phyloP scores from a whole-genome alignment of 2,888 invertebrate species.

The Pollenia angustigena region DNA sequence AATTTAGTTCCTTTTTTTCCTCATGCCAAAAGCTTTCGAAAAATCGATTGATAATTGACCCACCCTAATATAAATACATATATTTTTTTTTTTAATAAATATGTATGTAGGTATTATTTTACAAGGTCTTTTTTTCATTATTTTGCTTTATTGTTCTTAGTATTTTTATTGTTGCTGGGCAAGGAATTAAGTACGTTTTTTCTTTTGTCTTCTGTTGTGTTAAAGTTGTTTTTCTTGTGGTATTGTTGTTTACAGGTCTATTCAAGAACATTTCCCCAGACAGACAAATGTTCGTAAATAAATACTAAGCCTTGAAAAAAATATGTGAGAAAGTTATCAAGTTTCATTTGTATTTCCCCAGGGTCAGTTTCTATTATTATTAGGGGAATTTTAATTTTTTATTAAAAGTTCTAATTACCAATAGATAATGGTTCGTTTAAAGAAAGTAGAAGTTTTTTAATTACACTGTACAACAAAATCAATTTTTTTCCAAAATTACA shows the following conservation, averaged over 20 bases:
- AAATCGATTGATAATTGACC: too few species aligned
- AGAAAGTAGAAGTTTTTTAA: too few species aligned
- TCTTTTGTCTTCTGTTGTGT: not conserved
- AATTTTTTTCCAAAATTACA: too few species aligned
- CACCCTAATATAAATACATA: too few species aligned
- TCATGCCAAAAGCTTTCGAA: too few species aligned
- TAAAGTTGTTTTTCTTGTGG: not conserved
- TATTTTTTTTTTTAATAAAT: not conserved
- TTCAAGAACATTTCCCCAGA: not conserved
- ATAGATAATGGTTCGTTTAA: too few species aligned
- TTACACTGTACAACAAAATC: too few species aligned
- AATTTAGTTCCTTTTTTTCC: too few species aligned
- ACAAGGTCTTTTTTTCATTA: constrained; percentile 12
- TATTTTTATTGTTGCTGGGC: constrained; percentile 2
- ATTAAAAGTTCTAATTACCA: not conserved
- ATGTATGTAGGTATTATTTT: constrained; percentile 18
- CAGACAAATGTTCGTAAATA: not conserved
- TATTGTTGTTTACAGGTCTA: not conserved
- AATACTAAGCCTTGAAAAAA: not conserved
- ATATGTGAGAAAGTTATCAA: not conserved
- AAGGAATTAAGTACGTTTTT: not conserved
- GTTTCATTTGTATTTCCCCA: constrained; percentile 20
- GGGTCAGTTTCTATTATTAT: constrained; percentile 16
- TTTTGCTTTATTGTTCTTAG: not conserved
- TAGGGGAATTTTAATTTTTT: not conserved